Percentiles rank a stretch among this genome's conserved stretches.
Conservation (phyloP, 92 coral and sea anemone species). For the Blastomussa wellsi region DNA sequence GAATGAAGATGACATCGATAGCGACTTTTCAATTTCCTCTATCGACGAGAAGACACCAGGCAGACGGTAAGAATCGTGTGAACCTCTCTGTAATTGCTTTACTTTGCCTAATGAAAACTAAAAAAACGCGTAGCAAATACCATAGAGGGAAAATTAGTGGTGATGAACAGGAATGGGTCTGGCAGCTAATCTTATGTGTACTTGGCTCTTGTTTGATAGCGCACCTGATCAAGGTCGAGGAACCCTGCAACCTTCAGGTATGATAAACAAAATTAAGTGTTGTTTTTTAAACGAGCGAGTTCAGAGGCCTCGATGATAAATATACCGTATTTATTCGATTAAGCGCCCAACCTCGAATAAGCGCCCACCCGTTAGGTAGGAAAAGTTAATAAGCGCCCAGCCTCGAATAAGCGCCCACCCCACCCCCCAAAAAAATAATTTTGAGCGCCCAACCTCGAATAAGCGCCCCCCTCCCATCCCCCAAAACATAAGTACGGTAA, state of each 20-base stretch:
- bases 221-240: conserved; percentile 10
- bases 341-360: no score
- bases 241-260: conserved; percentile 19
- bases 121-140: background rate
- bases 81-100: background rate
- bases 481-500: no score
- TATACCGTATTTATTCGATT: no score
- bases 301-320: no score
- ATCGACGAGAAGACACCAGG: conserved; percentile 64
- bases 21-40: conserved; percentile 80
- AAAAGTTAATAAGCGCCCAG: no score
- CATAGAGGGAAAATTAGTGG: background rate
- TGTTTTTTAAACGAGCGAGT: no score
- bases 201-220: background rate
- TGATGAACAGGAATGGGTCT: background rate
- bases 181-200: background rate
- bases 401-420: no score
- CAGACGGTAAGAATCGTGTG: conserved; percentile 49
- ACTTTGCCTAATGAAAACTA: background rate
- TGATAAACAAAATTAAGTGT: no score
- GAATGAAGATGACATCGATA: conserved; percentile 58
- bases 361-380: no score
- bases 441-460: no score
- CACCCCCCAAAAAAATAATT: no score
- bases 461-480: no score